A percentile compares a stretch with the other conserved stretches of the same genome.
Evolutionary conservation across 2,888 invertebrate species (phyloP).

Genomic region (Acrobasis suavella): DNA sequence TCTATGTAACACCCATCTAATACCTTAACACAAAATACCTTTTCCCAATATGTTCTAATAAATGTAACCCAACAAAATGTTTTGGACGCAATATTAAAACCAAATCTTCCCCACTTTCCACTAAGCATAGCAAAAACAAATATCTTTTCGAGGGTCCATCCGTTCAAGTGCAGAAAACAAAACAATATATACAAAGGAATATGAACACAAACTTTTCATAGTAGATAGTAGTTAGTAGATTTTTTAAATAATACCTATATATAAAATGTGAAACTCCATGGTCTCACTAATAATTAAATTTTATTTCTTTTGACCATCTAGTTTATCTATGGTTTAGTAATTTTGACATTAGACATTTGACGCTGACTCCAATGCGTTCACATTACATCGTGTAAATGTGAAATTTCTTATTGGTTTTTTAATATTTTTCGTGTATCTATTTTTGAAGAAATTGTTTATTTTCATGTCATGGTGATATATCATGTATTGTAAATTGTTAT

Average conservation of each 20-base stretch:
- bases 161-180: too few species aligned
- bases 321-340: slow-evolving; percentile 38
- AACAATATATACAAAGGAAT: too few species aligned
- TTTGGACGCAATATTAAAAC: too few species aligned
- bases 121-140: too few species aligned
- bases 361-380: slow-evolving; percentile 58
- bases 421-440: slow-evolving; percentile 78
- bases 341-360: slow-evolving; percentile 37
- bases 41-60: too few species aligned
- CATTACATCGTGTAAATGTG: slow-evolving; percentile 63
- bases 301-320: slow-evolving; percentile 12
- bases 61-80: too few species aligned
- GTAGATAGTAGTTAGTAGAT: too few species aligned
- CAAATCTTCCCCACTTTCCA: too few species aligned
- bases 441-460: slow-evolving; percentile 79
- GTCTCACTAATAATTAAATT: not conserved
- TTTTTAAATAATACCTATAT: not conserved
- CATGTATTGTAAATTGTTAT: slow-evolving; percentile 72
- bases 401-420: slow-evolving; percentile 76
- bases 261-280: not conserved
- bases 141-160: too few species aligned
- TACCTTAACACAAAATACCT: too few species aligned
- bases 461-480: slow-evolving; percentile 73
- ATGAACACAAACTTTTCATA: too few species aligned
- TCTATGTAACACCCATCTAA: too few species aligned